phyloP scores from a whole-genome alignment of 2,113 vertebrate species.

The Antidorcas marsupialis region DNA sequence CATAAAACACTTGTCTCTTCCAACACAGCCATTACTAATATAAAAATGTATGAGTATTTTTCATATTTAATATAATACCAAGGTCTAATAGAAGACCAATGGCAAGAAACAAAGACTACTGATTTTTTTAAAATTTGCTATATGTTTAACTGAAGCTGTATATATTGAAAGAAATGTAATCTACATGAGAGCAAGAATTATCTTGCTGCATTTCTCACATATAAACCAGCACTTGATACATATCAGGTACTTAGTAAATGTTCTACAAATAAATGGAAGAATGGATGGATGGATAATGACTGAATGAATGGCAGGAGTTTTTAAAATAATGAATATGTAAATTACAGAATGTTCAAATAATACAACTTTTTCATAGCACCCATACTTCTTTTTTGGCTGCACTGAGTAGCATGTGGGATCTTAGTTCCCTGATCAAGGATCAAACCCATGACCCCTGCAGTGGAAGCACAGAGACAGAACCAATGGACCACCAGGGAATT shows the following conservation, averaged over 20 bases:
- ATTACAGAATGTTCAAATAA: not conserved
- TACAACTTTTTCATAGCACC: not conserved
- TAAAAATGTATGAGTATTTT: constrained; percentile 1
- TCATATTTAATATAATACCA: constrained; percentile 13
- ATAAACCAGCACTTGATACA: not conserved
- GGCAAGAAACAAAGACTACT: not conserved
- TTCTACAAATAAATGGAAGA: not conserved
- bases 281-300: not conserved
- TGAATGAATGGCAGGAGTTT: not conserved
- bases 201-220: not conserved
- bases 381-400: not conserved
- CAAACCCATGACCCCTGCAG: not conserved
- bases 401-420: not conserved
- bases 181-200: constrained; percentile 1
- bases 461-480: not conserved
- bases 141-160: not conserved
- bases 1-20: not conserved
- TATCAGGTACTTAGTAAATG: not conserved
- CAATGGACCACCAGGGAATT: not conserved
- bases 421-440: not conserved
- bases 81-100: not conserved
- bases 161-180: not conserved
- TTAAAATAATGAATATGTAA: not conserved
- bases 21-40: not conserved
- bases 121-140: not conserved